Base-by-base conservation (phyloP, 2,888 invertebrate species). In the Brachylomia viminalis region DNA sequence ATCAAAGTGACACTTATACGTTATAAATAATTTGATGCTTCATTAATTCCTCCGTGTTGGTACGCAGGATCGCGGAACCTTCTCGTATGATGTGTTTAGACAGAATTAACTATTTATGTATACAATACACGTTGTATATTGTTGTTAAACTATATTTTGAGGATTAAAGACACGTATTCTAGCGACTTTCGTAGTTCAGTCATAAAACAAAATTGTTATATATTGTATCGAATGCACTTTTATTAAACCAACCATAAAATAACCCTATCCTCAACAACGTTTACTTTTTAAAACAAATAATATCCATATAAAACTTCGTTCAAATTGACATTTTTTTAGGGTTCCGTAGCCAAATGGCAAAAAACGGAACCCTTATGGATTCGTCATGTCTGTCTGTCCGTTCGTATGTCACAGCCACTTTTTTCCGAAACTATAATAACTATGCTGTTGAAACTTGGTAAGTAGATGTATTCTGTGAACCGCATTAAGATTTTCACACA, bases 201-300 rank as follows among this genome's bases (percentile, higher is more conserved):
- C 13, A 52, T 47, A 17, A 38, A 47, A 23, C 38, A 38, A 56
- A 56, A 20, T 20, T 45, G 27, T n/a, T n/a, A 71, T 59, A 13
- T 49, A 23, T 6, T 65, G 30, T 52, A 65, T 79, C 72, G 30
- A 66, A 56, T 67, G 49, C 80, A 61, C 45, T 62, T 54, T 64
- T 10, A 64, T 58, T 49, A 17, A 56, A 52, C 4, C 27, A 47
- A n/a, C 11, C 15, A 8, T 79, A 56, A 70, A 61, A 23, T 27
- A 66, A 77, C 38, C 17, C 17, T 33, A 52, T 30, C 47, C 4
- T 47, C 20, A 42, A 47, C n/a, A 56, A n/a, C 11, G 38, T 52
- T 47, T 54, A n/a, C 54, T 15, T n/a, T 62, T 30, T n/a, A 33
- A 20, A 64, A 42, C 58, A 42, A 2, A 27, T 38, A 38, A 38